Conservation (phyloP, 2,888 invertebrate genomes). For the Eupithecia centaureata region DNA sequence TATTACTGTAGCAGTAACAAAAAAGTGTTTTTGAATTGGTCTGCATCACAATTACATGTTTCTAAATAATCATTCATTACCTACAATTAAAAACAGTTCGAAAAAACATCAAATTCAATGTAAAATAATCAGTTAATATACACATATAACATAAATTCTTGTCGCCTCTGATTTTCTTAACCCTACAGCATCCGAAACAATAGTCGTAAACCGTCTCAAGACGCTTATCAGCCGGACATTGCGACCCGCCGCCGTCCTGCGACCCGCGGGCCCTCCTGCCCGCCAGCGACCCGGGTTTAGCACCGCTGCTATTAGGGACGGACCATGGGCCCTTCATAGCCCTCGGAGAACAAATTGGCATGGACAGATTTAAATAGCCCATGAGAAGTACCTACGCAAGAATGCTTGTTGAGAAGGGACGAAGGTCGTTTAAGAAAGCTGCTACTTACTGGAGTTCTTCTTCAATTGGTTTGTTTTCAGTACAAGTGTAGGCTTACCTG, state of each 20-base stretch:
- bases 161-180: constrained; percentile 14
- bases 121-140: too few species aligned
- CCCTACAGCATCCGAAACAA: constrained; percentile 28
- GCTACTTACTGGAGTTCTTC: not conserved
- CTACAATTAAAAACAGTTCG: not conserved
- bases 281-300: constrained; percentile 21
- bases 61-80: not conserved
- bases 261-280: constrained; percentile 14
- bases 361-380: constrained; percentile 26
- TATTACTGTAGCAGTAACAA: too few species aligned
- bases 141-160: too few species aligned
- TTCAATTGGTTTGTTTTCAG: not conserved
- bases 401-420: not conserved
- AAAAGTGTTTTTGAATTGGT: not conserved
- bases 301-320: constrained; percentile 30
- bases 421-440: not conserved
- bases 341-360: constrained; percentile 18
- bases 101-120: not conserved
- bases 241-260: constrained; percentile 21
- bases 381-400: not conserved
- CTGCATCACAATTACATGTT: not conserved
- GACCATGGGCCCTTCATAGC: not conserved
- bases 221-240: constrained; percentile 42
- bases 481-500: constrained; percentile 1
- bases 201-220: constrained; percentile 36